Evolutionary conservation across 2,888 invertebrate genomes (phyloP), one percentile per base, ranked within the genome.

Genomic region (Tenthredo distinguenda): DNA sequence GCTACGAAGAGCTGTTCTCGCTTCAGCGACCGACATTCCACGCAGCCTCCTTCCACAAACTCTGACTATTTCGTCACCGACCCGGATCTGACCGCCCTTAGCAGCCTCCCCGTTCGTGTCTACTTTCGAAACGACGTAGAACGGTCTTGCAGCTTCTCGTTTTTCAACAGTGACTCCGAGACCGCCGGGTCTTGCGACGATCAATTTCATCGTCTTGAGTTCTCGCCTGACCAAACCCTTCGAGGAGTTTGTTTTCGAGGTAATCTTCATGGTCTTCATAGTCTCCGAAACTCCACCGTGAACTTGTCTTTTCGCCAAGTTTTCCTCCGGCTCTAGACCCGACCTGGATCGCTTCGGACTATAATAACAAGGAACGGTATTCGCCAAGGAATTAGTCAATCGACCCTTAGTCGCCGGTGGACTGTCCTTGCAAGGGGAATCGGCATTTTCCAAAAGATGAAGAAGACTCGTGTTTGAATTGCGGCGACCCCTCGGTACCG

Each of bases 51-150:
- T 94, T 0, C 95, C 95, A 87, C 95, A 95, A 68, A 95, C 95
- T 85, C 95, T 94, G 5, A 95, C 94, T 43, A 96, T 94, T 88
- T 95, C 95, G 89, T 96, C 96, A 2, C 95, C 95, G 9, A 95
- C 92, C 71, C 93, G 91, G 71, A 96, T 93, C 50, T 94, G 92
- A 26, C 94, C 94, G 68, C 92, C 92, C 55, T 88, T 92, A 0
- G 89, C 90, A 0, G 93, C 93, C 9, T 90, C 92, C 0, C 92
- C 92, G 5, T 89, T 87, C 0, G 86, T 77, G 40, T 93, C 91
- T 85, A 93, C 87, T 58, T 87, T 90, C 0, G 92, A 89, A 26
- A 93, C 90, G 4, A 93, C 90, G 84, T 91, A 93, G 68, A 89
- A 92, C 0, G 92, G 90, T 47, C 91, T 89, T 0, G 89, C 92